A percentile compares a stretch with the other conserved stretches of the same genome.
Evolutionary conservation across 2,113 vertebrate genomes (phyloP).

Genomic region (Oplegnathus fasciatus): DNA sequence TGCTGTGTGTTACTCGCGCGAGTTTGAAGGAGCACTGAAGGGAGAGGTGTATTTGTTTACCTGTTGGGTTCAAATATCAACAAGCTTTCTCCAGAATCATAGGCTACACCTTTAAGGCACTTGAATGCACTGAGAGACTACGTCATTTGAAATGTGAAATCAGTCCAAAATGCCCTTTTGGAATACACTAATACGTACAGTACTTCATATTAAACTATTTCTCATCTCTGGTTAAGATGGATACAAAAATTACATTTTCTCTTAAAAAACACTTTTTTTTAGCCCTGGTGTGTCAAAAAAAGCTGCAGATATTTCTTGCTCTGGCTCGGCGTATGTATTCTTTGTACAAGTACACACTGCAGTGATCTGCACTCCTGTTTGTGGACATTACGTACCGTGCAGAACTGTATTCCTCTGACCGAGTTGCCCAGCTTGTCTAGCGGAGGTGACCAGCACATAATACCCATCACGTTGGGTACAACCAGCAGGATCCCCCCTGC

Average conservation of each 20-base stretch:
- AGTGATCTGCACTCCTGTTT: neutral
- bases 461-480: constrained; percentile 98
- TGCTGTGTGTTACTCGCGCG: too few relatives aligned
- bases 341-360: neutral
- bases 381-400: constrained; percentile 87
- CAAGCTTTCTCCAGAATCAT: too few relatives aligned
- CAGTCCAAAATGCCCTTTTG: neutral
- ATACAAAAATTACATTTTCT: too few relatives aligned
- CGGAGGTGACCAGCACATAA: constrained; percentile 99
- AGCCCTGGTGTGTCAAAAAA: neutral
- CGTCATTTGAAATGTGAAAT: too few relatives aligned
- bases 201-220: neutral
- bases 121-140: neutral
- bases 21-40: too few relatives aligned
- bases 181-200: neutral
- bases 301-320: neutral
- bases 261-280: neutral
- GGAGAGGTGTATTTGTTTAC: too few relatives aligned
- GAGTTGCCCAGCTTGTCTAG: constrained; percentile 99
- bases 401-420: constrained; percentile 97
- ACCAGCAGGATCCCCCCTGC: constrained; percentile 97
- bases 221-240: neutral
- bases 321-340: neutral
- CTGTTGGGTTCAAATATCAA: too few relatives aligned
- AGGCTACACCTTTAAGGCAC: too few relatives aligned